Evolutionary conservation across 2,797 vertebrate genomes (phyloP), one percentile per base, ranked within the genome.

Genomic region (Coregonus ussuriensis): DNA sequence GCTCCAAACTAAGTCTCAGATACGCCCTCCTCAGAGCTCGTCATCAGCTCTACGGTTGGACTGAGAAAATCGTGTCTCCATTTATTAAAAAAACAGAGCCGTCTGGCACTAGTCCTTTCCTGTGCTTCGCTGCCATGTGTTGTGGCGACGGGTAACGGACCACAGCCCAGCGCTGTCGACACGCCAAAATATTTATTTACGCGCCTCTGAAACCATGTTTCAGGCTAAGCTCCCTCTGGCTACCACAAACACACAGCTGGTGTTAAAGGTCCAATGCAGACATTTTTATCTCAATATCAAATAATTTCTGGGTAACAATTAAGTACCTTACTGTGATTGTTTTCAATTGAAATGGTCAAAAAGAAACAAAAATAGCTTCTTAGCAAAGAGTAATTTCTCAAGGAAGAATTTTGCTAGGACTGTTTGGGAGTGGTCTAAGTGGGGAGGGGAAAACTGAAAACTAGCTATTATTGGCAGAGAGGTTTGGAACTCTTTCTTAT

Each of bases 81-180:
- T 84, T 83, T 67, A 81, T 77, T 15, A 7, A 85, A 79, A 47
- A 18, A 18, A 74, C 7, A 14, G 37, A 83, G 75, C 31, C n/a
- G 62, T 74, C 14, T 77, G 73, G 54, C 66, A 62, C 72, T 37
- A n/a, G 11, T 56, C 14, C 31, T 25, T 6, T 25, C 9, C 70
- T 66, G 6, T 4, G 72, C 13, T 25, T 33, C 9, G 6, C 72
- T 70, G 77, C 14, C 53, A n/a, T n/a, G 71, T 53, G 53, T 70
- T 78, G 77, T 74, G 82, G 82, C 79, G 76, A 14, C 21, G 81
- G 77, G 70, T 4, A 0, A 71, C 15, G 35, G n/a, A 79, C 74
- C 72, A 35, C 54, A n/a, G 41, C 66, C 65, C 69, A 70, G 35
- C n/a, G 33, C 69, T 76, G 56, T 74, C 18, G 29, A 74, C 76